These are phyloP conservation scores for Laterallus jamaicensis DNA, from an alignment of 2,113 vertebrate genomes.

Conservation along the genomic window DNA sequence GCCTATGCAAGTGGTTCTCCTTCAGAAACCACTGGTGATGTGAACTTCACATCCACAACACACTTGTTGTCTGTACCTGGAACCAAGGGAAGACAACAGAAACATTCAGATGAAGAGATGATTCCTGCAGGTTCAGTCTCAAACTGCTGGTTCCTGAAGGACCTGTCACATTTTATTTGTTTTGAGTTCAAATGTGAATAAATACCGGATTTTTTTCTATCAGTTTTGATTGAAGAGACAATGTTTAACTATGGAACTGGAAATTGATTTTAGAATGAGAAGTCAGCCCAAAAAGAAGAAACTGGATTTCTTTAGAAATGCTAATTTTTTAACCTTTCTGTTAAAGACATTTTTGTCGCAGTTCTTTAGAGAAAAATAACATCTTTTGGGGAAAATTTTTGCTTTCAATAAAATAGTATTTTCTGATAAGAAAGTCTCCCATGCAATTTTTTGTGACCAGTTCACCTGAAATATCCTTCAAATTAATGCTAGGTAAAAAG, in stretches of 20 bases:
- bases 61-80: neutral
- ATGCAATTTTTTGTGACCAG: neutral
- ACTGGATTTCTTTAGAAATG: neutral
- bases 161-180: neutral
- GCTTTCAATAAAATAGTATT: neutral
- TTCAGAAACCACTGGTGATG: neutral
- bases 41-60: neutral
- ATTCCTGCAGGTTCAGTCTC: neutral
- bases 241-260: neutral
- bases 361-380: neutral
- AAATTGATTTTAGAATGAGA: neutral
- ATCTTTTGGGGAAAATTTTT: neutral
- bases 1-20: neutral
- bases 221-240: neutral
- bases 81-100: neutral
- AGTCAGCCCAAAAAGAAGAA: neutral
- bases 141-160: neutral
- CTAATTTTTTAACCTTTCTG: neutral
- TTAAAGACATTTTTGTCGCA: neutral
- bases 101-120: neutral
- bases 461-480: neutral
- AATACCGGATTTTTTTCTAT: fast-evolving
- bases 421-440: neutral
- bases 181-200: neutral
- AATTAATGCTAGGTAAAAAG: neutral